Conservation (phyloP, 2,888 invertebrate species). For the Amphipyra tragopoginis region DNA sequence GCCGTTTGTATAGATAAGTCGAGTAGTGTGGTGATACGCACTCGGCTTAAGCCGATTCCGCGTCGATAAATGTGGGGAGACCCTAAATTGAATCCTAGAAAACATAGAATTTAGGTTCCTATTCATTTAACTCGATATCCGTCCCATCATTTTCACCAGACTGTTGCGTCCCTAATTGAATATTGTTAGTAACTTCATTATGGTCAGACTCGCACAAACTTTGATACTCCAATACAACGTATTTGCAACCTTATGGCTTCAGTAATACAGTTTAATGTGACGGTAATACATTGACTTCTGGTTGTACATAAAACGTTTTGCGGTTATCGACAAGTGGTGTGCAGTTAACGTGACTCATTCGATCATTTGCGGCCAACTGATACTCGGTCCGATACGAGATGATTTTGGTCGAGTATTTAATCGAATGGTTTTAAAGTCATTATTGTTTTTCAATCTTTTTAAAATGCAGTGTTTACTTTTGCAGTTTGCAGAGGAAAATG, state of each 20-base stretch:
- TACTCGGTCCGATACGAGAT: slow-evolving; percentile 15
- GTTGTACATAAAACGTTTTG: slow-evolving; percentile 26
- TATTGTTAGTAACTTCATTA: slow-evolving; percentile 67
- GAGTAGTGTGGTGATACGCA: too few relatives aligned
- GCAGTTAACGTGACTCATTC: slow-evolving; percentile 36
- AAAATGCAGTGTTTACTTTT: neutral
- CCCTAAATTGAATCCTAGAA: too few relatives aligned
- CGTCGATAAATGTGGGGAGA: too few relatives aligned
- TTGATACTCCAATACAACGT: slow-evolving; percentile 1
- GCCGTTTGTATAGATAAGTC: too few relatives aligned
- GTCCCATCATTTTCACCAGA: slow-evolving; percentile 51
- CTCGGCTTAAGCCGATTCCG: too few relatives aligned
- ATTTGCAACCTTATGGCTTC: slow-evolving; percentile 40
- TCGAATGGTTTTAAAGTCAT: slow-evolving; percentile 13
- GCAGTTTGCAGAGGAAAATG: neutral
- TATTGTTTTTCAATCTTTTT: slow-evolving; percentile 14
- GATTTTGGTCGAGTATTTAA: slow-evolving; percentile 25
- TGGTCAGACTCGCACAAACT: slow-evolving; percentile 26
- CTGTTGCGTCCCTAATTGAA: slow-evolving; percentile 67
- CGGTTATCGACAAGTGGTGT: slow-evolving; percentile 34
- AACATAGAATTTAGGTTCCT: neutral
- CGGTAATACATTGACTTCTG: neutral
- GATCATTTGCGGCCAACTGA: slow-evolving; percentile 39
- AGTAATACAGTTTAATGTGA: slow-evolving; percentile 20
- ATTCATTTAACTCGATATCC: slow-evolving; percentile 35